Percentiles rank a stretch among this genome's conserved stretches.
These are phyloP conservation scores for Dicyrtoma fusca DNA, from an alignment of 2,888 invertebrate species.

Conservation along the genomic window DNA sequence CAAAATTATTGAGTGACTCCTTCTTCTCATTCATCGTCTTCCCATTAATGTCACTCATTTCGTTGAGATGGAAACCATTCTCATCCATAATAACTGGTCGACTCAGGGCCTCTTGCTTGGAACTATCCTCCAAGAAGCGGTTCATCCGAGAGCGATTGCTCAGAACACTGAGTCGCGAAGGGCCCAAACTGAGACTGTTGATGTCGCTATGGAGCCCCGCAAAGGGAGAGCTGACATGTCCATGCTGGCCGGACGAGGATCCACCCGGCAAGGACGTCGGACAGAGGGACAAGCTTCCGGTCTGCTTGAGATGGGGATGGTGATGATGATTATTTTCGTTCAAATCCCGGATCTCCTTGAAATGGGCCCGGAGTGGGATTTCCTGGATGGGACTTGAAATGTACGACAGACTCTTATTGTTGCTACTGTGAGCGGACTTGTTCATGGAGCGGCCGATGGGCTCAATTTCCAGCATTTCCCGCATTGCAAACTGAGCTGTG, in stretches of 20 bases:
- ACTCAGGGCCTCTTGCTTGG: constrained; percentile 15
- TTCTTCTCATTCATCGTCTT: constrained; percentile 12
- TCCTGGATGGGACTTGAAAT: constrained; percentile 8
- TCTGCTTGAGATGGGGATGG: constrained; percentile 8
- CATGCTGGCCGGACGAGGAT: constrained; percentile 30
- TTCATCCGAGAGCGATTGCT: not conserved
- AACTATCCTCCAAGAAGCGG: not conserved
- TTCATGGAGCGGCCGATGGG: constrained; percentile 1
- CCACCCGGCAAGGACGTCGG: constrained; percentile 13
- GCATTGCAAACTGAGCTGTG: constrained; percentile 54
- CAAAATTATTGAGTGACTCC: constrained; percentile 67
- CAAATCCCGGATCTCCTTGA: constrained; percentile 5
- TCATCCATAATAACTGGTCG: constrained; percentile 42
- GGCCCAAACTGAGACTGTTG: not conserved
- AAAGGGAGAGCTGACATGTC: constrained; percentile 8
- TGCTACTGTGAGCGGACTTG: not conserved
- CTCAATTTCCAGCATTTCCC: constrained; percentile 53
- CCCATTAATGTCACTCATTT: constrained; percentile 50
- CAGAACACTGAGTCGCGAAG: not conserved
- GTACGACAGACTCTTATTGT: constrained; percentile 20
- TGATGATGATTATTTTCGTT: not conserved
- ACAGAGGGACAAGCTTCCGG: constrained; percentile 13
- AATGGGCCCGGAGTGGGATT: not conserved
- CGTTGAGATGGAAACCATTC: constrained; percentile 53
- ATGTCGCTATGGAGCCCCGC: not conserved